A percentile compares a stretch with the other conserved stretches of the same genome.
Conservation (phyloP, 2,113 vertebrate species). For the Lanius collurio region DNA sequence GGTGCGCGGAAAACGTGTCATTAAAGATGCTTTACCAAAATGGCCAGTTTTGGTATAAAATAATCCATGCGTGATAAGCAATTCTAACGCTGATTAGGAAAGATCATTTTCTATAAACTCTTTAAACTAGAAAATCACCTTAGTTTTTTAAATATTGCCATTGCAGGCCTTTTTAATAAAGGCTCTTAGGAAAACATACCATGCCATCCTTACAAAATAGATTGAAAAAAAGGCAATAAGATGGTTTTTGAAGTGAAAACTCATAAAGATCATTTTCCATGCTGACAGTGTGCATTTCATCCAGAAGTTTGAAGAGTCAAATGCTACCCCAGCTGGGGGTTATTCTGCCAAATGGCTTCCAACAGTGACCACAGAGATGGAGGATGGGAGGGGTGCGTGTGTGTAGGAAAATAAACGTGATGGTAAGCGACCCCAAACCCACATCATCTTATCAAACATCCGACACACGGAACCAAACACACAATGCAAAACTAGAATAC, state of each 20-base stretch:
- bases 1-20: slow-evolving; percentile 7
- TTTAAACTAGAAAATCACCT: slow-evolving; percentile 56
- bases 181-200: slow-evolving; percentile 52
- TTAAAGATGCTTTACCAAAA: slow-evolving; percentile 55
- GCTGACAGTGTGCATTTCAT: slow-evolving; percentile 87
- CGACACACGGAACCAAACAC: slow-evolving; percentile 54
- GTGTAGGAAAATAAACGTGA: slow-evolving; percentile 62
- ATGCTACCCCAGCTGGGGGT: slow-evolving; percentile 86
- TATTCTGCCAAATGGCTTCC: slow-evolving; percentile 88
- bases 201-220: slow-evolving; percentile 36
- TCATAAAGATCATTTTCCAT: slow-evolving; percentile 82
- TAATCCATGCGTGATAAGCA: slow-evolving; percentile 37
- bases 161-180: slow-evolving; percentile 67
- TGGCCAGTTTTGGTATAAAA: slow-evolving; percentile 36
- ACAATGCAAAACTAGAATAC: slow-evolving; percentile 60
- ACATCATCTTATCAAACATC: slow-evolving; percentile 64
- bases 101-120: slow-evolving; percentile 47
- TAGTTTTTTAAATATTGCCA: slow-evolving; percentile 33
- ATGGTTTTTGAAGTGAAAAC: slow-evolving; percentile 72
- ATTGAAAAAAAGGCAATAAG: slow-evolving; percentile 41
- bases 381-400: slow-evolving; percentile 73
- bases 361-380: slow-evolving; percentile 85
- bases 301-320: slow-evolving; percentile 89
- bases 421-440: slow-evolving; percentile 57
- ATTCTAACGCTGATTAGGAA: slow-evolving; percentile 58